Conservation (phyloP, 2,888 invertebrate genomes). For the Nemurella pictetii region DNA sequence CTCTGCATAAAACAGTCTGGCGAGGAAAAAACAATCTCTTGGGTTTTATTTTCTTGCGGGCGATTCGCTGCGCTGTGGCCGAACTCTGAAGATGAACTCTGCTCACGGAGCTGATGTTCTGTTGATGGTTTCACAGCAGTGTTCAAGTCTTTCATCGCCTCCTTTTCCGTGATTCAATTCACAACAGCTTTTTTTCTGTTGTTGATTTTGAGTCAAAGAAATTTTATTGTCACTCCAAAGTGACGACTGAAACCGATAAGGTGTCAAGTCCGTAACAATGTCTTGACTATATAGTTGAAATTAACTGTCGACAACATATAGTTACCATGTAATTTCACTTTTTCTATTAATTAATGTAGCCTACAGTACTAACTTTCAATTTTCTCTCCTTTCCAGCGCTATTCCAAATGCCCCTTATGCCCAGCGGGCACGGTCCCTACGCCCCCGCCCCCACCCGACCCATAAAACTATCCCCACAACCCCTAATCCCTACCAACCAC, state of each 20-base stretch:
- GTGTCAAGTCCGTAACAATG: too few relatives aligned
- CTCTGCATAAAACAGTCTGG: too few relatives aligned
- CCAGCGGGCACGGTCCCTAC: conserved; percentile 45
- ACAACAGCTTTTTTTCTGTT: too few relatives aligned
- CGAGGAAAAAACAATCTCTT: background rate
- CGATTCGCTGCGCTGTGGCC: background rate
- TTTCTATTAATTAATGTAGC: too few relatives aligned
- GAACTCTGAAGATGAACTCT: background rate
- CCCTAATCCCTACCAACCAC: conserved; percentile 30
- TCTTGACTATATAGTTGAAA: too few relatives aligned
- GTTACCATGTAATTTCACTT: too few relatives aligned
- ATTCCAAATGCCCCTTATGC: conserved; percentile 46
- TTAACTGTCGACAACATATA: too few relatives aligned
- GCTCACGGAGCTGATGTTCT: background rate
- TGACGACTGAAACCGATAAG: too few relatives aligned
- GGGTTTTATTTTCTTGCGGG: background rate
- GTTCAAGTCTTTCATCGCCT: background rate
- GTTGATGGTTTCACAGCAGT: background rate
- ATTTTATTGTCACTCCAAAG: too few relatives aligned
- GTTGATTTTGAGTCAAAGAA: background rate
- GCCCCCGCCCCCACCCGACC: conserved; percentile 49
- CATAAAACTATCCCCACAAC: conserved; percentile 47
- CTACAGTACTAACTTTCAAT: background rate
- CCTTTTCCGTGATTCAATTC: background rate
- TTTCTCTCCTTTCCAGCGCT: conserved; percentile 41